phyloP scores from a whole-genome alignment of 2,888 invertebrate genomes.

The Cenopis cana region DNA sequence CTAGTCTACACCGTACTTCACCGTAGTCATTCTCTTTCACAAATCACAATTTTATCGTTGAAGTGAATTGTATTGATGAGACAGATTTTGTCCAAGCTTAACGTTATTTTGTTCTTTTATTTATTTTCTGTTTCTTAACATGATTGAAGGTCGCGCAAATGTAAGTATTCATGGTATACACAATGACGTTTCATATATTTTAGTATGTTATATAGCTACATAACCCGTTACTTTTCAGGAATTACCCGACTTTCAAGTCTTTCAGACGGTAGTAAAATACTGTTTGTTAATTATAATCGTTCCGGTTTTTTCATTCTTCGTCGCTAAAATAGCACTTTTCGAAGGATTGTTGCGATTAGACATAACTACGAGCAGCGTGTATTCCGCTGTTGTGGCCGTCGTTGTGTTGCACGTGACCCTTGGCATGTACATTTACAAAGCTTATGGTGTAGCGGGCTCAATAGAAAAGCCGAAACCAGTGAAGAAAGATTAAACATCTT shows the following conservation, averaged over 20 bases:
- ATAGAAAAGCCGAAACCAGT: slow-evolving; percentile 67
- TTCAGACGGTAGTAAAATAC: slow-evolving; percentile 91
- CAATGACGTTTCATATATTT: slow-evolving; percentile 10
- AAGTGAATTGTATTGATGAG: slow-evolving; percentile 46
- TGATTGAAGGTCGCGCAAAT: slow-evolving; percentile 83
- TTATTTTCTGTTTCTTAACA: slow-evolving; percentile 70
- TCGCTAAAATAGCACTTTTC: slow-evolving; percentile 88
- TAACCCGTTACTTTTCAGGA: slow-evolving; percentile 79
- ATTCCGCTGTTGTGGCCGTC: slow-evolving; percentile 91
- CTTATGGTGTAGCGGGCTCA: slow-evolving; percentile 86
- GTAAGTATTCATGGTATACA: slow-evolving; percentile 62
- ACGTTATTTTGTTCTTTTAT: slow-evolving; percentile 58
- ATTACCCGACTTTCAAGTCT: slow-evolving; percentile 88
- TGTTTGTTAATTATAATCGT: slow-evolving; percentile 90
- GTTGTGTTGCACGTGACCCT: slow-evolving; percentile 90
- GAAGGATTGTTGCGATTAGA: slow-evolving; percentile 86
- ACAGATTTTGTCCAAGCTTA: slow-evolving; percentile 48
- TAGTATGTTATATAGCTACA: slow-evolving; percentile 23
- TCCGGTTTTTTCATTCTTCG: slow-evolving; percentile 91
- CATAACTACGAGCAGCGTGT: slow-evolving; percentile 89
- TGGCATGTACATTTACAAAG: slow-evolving; percentile 91
- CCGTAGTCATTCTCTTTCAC: neutral
- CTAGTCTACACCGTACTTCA: too few relatives aligned
- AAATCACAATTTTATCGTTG: slow-evolving; percentile 48
- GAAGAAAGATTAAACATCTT: slow-evolving; percentile 72